phyloP scores from a whole-genome alignment of 1,140 invertebrate genomes.

The Drosophila repleta region DNA sequence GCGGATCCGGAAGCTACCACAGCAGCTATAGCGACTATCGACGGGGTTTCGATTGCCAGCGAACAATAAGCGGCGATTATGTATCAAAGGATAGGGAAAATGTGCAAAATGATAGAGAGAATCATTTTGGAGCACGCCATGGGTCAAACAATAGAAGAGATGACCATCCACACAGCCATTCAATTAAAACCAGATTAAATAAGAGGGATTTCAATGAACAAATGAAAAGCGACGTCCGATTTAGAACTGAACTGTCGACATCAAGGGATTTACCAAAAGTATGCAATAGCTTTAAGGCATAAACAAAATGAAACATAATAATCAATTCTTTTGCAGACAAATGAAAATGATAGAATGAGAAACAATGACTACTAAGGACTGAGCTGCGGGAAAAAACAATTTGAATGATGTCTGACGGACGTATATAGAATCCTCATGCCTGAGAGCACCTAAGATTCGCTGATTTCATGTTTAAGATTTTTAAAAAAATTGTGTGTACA shows the following conservation, averaged over 20 bases:
- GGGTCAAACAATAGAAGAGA: slow-evolving; percentile 64
- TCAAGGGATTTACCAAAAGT: slow-evolving; percentile 73
- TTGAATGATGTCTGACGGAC: slow-evolving; percentile 56
- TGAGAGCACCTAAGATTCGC: slow-evolving; percentile 46
- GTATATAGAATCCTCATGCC: slow-evolving; percentile 58
- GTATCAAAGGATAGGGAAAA: slow-evolving; percentile 66
- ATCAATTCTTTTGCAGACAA: slow-evolving; percentile 52
- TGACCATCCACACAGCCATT: slow-evolving; percentile 62
- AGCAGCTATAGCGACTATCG: slow-evolving; percentile 69
- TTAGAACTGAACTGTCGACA: slow-evolving; percentile 54
- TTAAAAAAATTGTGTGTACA: slow-evolving; percentile 70
- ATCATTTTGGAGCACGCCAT: slow-evolving; percentile 67
- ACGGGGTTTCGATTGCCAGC: slow-evolving; percentile 61
- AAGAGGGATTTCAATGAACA: slow-evolving; percentile 68
- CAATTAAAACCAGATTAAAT: slow-evolving; percentile 56
- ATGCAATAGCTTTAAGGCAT: slow-evolving; percentile 20
- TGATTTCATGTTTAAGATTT: slow-evolving; percentile 71
- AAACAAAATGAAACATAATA: not conserved
- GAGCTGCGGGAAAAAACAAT: slow-evolving; percentile 56
- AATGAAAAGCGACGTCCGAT: slow-evolving; percentile 64
- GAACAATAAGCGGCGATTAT: slow-evolving; percentile 49
- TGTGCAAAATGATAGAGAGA: slow-evolving; percentile 71
- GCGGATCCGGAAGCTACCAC: slow-evolving; percentile 45
- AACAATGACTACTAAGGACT: slow-evolving; percentile 73
- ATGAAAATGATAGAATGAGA: slow-evolving; percentile 69